phyloP scores from a whole-genome alignment of 2,113 vertebrate genomes.

The Microtus ochrogaster region DNA sequence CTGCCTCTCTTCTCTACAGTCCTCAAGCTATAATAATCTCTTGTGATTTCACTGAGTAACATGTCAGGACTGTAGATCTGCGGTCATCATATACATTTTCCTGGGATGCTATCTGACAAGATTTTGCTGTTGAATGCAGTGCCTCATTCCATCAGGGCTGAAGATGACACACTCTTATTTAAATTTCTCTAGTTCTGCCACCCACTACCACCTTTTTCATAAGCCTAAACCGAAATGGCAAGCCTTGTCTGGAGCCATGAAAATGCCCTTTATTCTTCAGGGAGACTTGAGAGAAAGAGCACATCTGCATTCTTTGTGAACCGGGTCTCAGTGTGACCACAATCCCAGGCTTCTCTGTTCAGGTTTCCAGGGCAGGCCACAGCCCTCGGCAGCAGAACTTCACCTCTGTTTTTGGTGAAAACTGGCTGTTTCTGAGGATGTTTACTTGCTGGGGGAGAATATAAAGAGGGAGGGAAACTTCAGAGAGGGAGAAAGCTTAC shows the following conservation, averaged over 20 bases:
- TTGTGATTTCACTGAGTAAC: background rate
- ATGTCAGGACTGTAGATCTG: background rate
- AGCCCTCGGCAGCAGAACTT: slow-evolving; percentile 21
- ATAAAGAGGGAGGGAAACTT: background rate
- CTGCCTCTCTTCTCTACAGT: background rate
- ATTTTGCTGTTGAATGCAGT: slow-evolving; percentile 41
- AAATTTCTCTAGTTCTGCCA: background rate
- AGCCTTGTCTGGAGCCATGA: slow-evolving; percentile 46
- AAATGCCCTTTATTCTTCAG: slow-evolving; percentile 34
- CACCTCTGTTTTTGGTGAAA: slow-evolving; percentile 8
- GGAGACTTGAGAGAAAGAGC: slow-evolving; percentile 11
- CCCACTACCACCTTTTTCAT: slow-evolving; percentile 1
- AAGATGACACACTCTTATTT: background rate
- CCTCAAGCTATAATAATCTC: background rate
- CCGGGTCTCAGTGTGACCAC: slow-evolving; percentile 18
- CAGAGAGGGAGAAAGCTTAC: background rate
- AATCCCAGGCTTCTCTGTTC: background rate
- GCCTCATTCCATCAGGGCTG: background rate
- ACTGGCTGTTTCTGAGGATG: background rate
- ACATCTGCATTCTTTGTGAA: background rate
- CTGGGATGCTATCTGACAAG: slow-evolving; percentile 3
- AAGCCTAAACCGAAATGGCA: slow-evolving; percentile 1
- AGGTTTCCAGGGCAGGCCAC: background rate
- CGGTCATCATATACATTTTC: background rate
- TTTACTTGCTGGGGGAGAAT: background rate